These are phyloP conservation scores for Phalacrocorax pelagicus DNA, from an alignment of 2,113 vertebrate genomes.

Conservation along the genomic window DNA sequence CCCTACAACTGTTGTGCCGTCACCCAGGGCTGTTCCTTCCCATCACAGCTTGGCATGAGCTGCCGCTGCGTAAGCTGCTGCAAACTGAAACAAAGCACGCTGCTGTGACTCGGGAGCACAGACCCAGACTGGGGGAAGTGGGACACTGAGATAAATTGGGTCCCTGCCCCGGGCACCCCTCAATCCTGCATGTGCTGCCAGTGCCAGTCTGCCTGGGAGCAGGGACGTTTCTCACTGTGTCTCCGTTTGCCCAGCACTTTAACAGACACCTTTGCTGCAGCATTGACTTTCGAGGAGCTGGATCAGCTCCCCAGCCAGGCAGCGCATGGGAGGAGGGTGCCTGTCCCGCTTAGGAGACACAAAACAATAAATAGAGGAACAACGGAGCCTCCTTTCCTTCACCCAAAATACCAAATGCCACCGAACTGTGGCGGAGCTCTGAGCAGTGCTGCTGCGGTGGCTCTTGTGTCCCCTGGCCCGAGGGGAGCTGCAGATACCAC, in stretches of 20 bases:
- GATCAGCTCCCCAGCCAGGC: not conserved
- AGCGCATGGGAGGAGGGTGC: constrained; percentile 4
- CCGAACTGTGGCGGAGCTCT: not conserved
- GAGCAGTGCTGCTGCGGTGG: not conserved
- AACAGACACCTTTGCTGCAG: not conserved
- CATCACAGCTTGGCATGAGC: accelerated
- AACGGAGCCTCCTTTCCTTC: constrained; percentile 44
- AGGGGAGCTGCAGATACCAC: not conserved
- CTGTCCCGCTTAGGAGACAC: not conserved
- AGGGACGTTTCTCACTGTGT: accelerated
- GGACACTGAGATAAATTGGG: accelerated
- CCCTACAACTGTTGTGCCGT: accelerated
- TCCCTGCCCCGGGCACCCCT: not conserved
- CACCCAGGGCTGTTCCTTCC: not conserved
- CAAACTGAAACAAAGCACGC: accelerated
- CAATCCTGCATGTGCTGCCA: not conserved
- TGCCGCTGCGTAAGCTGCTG: accelerated
- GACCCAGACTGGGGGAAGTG: accelerated
- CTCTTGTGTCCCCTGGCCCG: not conserved
- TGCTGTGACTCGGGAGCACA: accelerated
- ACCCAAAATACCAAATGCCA: not conserved
- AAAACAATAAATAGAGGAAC: constrained; percentile 45
- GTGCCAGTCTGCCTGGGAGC: not conserved
- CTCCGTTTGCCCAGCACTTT: accelerated
- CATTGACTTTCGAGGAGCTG: not conserved